A percentile compares a stretch with the other conserved stretches of the same genome.
These are phyloP conservation scores for Pterocles gutturalis DNA, from an alignment of 2,113 vertebrate species.

Conservation along the genomic window DNA sequence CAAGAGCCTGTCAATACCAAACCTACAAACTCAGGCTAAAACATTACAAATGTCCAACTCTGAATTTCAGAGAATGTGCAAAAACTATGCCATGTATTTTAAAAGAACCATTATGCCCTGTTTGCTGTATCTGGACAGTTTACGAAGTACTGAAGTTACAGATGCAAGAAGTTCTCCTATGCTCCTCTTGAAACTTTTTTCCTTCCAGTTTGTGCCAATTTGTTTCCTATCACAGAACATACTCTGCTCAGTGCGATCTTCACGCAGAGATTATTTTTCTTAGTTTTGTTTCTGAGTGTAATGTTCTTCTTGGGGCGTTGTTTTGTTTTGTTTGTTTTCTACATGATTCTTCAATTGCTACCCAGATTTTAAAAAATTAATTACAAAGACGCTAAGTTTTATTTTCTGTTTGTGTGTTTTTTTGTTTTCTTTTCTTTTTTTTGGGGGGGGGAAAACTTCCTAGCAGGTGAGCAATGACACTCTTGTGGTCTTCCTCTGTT, in stretches of 20 bases:
- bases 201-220: not conserved
- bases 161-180: not conserved
- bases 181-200: not conserved
- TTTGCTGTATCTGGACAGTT: not conserved
- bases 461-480: not conserved
- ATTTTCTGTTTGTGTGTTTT: not conserved
- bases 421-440: not conserved
- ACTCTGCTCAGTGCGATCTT: not conserved
- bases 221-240: not conserved
- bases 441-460: no score
- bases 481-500: not conserved
- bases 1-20: not conserved
- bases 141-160: not conserved
- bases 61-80: not conserved
- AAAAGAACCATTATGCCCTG: not conserved
- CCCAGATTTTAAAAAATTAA: fast-evolving
- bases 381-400: not conserved
- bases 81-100: not conserved
- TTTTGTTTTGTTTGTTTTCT: not conserved
- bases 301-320: not conserved
- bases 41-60: not conserved
- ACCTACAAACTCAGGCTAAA: not conserved
- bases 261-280: not conserved
- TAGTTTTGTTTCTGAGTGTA: not conserved
- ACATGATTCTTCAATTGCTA: not conserved